Evolutionary conservation across 2,113 vertebrate genomes (phyloP), one percentile per base, ranked within the genome.

Genomic region (Neogale vison): DNA sequence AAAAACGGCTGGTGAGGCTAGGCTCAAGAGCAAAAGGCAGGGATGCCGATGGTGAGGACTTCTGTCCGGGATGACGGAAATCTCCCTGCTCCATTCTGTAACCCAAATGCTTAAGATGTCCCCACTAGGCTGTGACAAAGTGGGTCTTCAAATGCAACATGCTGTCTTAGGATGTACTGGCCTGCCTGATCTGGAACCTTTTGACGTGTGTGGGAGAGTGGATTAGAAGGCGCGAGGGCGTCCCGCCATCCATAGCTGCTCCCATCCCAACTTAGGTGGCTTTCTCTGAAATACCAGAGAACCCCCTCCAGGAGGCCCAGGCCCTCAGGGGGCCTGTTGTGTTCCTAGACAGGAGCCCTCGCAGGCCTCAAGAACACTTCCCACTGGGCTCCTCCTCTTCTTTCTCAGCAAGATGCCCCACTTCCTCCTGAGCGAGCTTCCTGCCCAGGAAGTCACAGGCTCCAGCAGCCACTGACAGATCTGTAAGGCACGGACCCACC

Each of bases 11-110:
- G 6, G n/a, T 6, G 45, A 21, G 76, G 65, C 63, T 26, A 17
- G 12, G n/a, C 15, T 13, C 13, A 15, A 39, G 63, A 20, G 11
- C 24, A 3, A 5, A 23, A 12, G 31, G 47, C 79, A 18, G 52
- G 26, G 11, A 29, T 3, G n/a, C 11, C 1, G 10, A 34, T 23
- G 0, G 5, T 6, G 3, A 59, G 42, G 63, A n/a, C 57, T 11
- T 15, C 4, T 0, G 11, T 9, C n/a, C 18, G 65, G 42, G n/a
- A 4, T 2, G 1, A 84, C 0, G 1, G 57, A 45, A n/a, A 57
- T 12, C 57, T 82, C 55, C 23, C 15, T 18, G 18, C 23, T 61
- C 65, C 5, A 15, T 52, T 63, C 74, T 55, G 65, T 15, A 39
- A 29, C 77, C 42, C 1, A 0, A 59, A 52, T 34, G 45, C 7